Base-by-base conservation (phyloP, 2,797 vertebrate genomes). In the Buceros bicornis region DNA sequence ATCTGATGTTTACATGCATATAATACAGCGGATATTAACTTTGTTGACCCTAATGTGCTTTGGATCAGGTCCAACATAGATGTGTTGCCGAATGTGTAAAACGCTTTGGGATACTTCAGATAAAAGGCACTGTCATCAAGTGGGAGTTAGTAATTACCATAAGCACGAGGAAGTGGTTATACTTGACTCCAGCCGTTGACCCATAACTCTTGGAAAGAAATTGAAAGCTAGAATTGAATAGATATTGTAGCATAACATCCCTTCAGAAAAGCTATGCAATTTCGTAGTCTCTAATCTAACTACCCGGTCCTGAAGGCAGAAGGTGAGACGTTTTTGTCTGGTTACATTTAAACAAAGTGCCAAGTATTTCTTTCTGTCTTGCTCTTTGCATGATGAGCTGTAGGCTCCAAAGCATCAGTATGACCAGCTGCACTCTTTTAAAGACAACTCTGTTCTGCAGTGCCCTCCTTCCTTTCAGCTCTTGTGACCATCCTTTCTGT, bases 101-200 rank as follows among this genome's bases (percentile, higher is more conserved):
- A 93, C 95, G 91, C 81, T 87, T 96, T 96, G 89, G 96, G 94
- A 97, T 87, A 51, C 93, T 97, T 84, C 89, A 82, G 86, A 94
- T 97, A 93, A 96, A 97, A 97, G 87, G 92, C 94, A 42, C 73
- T 80, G 91, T 96, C 91, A 95, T 97, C 94, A 97, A 96, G 94
- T 85, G 94, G 87, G 72, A 81, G 91, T 87, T 74, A 37, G 84
- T 82, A 95, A 95, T 94, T 94, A 92, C 74, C 64, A 73, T 90
- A 77, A 89, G 84, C 91, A 96, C 3, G 21, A 95, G 57, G 81
- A 93, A 96, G 78, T 91, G 74, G 58, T 93, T 96, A n/a, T 88
- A 91, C 82, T 90, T 96, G 91, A 94, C 93, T 95, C 69, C 29
- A 94, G 71, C 73, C 53, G 18, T 93, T 97, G 98, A 97, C 94